phyloP scores from a whole-genome alignment of 53 echinoderm and acorn worm species.

The Patiria pectinifera region DNA sequence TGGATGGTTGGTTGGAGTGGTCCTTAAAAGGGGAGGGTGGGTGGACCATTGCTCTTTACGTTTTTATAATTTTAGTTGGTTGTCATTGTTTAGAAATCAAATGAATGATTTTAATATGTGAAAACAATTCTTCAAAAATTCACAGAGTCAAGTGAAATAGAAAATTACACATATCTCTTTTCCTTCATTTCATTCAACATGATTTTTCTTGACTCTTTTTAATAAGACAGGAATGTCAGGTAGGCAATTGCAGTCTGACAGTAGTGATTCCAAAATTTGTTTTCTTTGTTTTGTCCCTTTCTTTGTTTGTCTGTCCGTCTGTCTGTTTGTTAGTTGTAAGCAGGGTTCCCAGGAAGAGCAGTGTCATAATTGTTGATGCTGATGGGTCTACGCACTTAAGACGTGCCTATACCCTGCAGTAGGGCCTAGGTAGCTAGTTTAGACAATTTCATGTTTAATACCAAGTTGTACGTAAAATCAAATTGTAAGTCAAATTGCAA shows the following conservation, averaged over 20 bases:
- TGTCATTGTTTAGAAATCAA: too few relatives aligned
- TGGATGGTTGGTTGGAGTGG: not conserved
- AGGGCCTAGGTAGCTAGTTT: too few relatives aligned
- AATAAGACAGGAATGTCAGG: not conserved
- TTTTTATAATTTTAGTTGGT: too few relatives aligned
- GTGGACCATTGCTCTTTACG: not conserved
- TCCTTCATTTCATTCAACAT: not conserved
- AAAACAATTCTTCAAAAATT: too few relatives aligned
- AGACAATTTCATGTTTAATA: too few relatives aligned
- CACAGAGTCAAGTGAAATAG: too few relatives aligned
- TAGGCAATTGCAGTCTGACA: too few relatives aligned
- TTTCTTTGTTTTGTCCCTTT: not conserved
- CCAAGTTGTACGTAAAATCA: too few relatives aligned
- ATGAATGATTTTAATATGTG: too few relatives aligned
- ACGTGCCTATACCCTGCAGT: not conserved
- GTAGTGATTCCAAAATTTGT: not conserved
- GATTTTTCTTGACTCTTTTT: not conserved
- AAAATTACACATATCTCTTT: too few relatives aligned
- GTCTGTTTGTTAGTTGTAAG: not conserved
- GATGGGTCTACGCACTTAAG: constrained; percentile 22
- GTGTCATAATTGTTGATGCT: constrained; percentile 19
- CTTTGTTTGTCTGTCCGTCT: not conserved
- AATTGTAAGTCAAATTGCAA: too few relatives aligned
- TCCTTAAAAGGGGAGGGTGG: not conserved
- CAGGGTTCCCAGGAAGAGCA: constrained; percentile 49